phyloP scores from a whole-genome alignment of 2,888 invertebrate species.

The Phymatocera aterrima region DNA sequence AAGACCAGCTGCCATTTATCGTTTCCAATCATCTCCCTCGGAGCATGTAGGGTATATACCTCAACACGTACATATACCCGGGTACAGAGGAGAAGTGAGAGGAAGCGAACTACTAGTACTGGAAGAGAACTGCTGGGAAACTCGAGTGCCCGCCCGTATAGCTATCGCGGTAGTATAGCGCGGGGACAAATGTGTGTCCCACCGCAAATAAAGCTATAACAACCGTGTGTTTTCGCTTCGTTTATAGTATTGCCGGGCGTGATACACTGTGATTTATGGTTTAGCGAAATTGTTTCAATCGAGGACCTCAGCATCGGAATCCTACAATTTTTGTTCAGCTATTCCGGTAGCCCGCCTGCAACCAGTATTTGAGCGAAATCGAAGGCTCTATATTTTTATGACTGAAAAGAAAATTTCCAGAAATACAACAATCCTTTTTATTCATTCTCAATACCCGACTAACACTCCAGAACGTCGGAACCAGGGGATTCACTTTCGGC shows the following conservation, averaged over 20 bases:
- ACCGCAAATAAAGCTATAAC: constrained; percentile 43
- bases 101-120: neutral
- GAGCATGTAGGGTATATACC: neutral
- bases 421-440: neutral
- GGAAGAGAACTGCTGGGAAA: neutral
- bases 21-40: constrained; percentile 34
- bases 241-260: constrained; percentile 31
- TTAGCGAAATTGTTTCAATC: constrained; percentile 34
- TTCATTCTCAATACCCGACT: neutral
- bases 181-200: constrained; percentile 20
- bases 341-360: neutral
- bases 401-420: neutral
- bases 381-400: neutral
- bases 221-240: constrained; percentile 37
- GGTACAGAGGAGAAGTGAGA: constrained; percentile 11
- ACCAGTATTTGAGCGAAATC: constrained; percentile 16
- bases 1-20: constrained; percentile 40
- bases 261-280: constrained; percentile 42
- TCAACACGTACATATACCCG: too few relatives aligned
- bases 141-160: neutral
- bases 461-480: neutral
- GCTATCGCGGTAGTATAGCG: neutral
- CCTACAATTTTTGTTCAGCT: constrained; percentile 14
- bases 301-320: too few relatives aligned
- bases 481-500: neutral